These are phyloP conservation scores for Micrasema longulum DNA, from an alignment of 1,140 invertebrate genomes.

Conservation along the genomic window DNA sequence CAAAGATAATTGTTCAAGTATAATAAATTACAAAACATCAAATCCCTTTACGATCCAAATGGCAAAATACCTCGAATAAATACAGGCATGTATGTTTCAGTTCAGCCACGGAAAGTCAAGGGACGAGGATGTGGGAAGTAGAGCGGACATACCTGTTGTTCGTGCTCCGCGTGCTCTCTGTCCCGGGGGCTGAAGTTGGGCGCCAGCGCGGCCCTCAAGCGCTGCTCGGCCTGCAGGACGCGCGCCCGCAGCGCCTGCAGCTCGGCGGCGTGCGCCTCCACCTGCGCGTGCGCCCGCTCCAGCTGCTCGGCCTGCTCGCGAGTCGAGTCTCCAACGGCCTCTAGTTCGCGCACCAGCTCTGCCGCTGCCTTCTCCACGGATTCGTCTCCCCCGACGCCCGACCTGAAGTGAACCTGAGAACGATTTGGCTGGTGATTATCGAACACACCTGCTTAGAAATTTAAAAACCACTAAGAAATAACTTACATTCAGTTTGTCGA, in stretches of 20 bases:
- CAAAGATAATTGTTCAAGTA: too few species aligned
- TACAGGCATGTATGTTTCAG: too few species aligned
- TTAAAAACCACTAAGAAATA: slow-evolving; percentile 36
- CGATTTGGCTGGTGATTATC: background rate
- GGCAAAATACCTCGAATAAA: slow-evolving; percentile 12
- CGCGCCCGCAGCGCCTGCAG: slow-evolving; percentile 85
- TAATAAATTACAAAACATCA: too few species aligned
- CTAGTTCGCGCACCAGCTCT: slow-evolving; percentile 76
- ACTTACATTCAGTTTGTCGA: slow-evolving; percentile 89
- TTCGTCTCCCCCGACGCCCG: slow-evolving; percentile 83
- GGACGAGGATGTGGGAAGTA: slow-evolving; percentile 22
- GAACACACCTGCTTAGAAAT: background rate
- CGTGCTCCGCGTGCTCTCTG: slow-evolving; percentile 83
- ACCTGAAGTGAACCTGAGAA: slow-evolving; percentile 85
- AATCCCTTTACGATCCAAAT: background rate
- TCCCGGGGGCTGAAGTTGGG: slow-evolving; percentile 86
- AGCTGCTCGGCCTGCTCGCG: slow-evolving; percentile 79
- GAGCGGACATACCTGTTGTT: slow-evolving; percentile 90
- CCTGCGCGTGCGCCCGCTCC: slow-evolving; percentile 83
- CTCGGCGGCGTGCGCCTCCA: slow-evolving; percentile 90
- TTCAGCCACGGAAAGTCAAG: background rate
- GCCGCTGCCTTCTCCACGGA: slow-evolving; percentile 79
- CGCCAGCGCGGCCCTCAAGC: slow-evolving; percentile 82
- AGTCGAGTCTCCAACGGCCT: slow-evolving; percentile 74
- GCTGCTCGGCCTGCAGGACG: slow-evolving; percentile 87